These are phyloP conservation scores for Cynoglossus semilaevis DNA, from an alignment of 2,113 vertebrate genomes.

Conservation along the genomic window DNA sequence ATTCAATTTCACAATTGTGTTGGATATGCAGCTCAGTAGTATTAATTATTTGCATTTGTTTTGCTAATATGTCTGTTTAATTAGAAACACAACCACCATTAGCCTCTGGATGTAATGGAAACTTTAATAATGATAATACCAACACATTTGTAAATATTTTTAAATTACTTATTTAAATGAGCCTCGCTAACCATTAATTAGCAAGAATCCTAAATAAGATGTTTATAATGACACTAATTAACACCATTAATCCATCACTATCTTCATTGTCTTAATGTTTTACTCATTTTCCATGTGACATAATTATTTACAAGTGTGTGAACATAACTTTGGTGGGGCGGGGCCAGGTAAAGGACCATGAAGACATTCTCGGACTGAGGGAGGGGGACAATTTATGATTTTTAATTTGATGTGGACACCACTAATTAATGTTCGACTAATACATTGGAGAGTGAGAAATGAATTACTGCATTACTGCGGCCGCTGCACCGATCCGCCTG, in stretches of 20 bases:
- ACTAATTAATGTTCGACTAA: too few relatives aligned
- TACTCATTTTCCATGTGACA: neutral
- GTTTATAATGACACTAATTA: constrained; percentile 41
- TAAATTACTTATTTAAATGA: constrained; percentile 21
- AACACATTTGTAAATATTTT: neutral
- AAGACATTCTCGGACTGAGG: neutral
- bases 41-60: too few relatives aligned
- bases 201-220: constrained; percentile 26
- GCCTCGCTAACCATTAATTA: constrained; percentile 30
- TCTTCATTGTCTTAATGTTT: constrained; percentile 16
- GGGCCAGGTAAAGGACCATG: too few relatives aligned
- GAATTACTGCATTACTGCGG: too few relatives aligned
- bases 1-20: too few relatives aligned
- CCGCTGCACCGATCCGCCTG: too few relatives aligned
- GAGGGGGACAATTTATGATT: neutral
- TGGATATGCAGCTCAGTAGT: too few relatives aligned
- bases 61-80: too few relatives aligned
- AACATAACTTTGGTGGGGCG: neutral
- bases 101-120: too few relatives aligned
- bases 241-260: constrained; percentile 32
- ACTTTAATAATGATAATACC: neutral
- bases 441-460: too few relatives aligned
- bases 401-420: too few relatives aligned
- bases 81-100: too few relatives aligned
- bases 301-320: neutral